These are phyloP conservation scores for Bothrops alternatus DNA, from an alignment of 2,797 vertebrate species.

Conservation along the genomic window DNA sequence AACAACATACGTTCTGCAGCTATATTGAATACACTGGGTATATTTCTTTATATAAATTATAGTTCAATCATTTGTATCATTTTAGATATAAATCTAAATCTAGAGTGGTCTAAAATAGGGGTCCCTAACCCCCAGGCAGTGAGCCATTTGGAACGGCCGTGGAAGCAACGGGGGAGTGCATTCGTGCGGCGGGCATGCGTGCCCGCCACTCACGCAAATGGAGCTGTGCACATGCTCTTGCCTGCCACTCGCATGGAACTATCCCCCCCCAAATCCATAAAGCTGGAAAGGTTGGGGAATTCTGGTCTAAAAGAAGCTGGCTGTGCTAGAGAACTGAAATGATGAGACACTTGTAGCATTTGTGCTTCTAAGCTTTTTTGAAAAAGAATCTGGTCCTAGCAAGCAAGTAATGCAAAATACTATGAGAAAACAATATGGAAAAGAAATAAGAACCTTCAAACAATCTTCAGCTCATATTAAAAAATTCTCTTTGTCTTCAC, in stretches of 20 bases:
- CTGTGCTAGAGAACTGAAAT: background rate
- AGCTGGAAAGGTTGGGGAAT: too few relatives aligned
- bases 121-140: too few relatives aligned
- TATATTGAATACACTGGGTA: background rate
- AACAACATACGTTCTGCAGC: background rate
- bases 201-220: too few relatives aligned
- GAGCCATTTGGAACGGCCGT: too few relatives aligned
- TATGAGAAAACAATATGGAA: background rate
- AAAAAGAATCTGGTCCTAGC: too few relatives aligned
- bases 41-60: background rate
- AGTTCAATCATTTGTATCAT: background rate
- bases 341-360: background rate
- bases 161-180: too few relatives aligned
- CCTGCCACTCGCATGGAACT: too few relatives aligned
- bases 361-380: background rate
- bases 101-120: background rate
- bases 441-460: background rate
- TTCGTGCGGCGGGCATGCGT: too few relatives aligned
- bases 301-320: background rate
- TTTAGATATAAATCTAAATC: background rate
- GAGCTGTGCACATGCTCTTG: too few relatives aligned
- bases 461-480: background rate
- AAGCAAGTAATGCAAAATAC: background rate
- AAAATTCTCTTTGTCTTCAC: background rate
- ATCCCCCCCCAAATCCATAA: too few relatives aligned